Evolutionary conservation across 2,113 vertebrate species (phyloP).

Genomic region (Pholis gunnellus): DNA sequence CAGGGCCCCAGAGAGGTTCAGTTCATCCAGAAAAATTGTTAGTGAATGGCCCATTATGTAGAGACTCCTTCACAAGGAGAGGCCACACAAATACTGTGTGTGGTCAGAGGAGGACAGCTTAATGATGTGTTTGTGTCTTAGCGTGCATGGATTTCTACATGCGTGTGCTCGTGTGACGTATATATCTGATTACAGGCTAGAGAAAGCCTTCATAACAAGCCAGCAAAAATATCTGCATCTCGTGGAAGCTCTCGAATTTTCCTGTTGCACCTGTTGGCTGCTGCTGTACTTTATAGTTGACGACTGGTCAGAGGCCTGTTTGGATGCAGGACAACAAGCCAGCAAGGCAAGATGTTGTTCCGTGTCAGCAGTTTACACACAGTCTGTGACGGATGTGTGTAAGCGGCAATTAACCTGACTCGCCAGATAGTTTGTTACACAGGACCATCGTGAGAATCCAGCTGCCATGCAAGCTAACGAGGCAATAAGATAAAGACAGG

Average conservation of each 20-base stretch:
- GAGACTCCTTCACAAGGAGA: background rate
- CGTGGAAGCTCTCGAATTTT: background rate
- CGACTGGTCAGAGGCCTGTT: background rate
- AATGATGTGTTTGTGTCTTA: background rate
- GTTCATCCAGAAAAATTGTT: background rate
- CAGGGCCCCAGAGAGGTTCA: background rate
- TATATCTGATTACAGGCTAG: background rate
- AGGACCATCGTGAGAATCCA: no score
- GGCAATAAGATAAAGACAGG: background rate
- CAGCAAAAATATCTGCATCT: background rate
- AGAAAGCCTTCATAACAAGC: background rate
- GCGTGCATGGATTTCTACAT: background rate
- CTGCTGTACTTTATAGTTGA: background rate
- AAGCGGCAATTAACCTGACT: no score
- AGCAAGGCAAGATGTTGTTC: background rate
- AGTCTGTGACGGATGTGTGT: background rate
- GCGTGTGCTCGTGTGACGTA: background rate
- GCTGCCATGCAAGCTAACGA: background rate
- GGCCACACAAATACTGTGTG: background rate
- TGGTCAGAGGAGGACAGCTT: background rate
- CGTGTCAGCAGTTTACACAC: background rate
- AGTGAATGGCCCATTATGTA: background rate
- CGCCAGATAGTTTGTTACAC: no score
- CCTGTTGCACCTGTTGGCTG: background rate
- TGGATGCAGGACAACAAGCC: background rate